Evolutionary conservation across 2,888 invertebrate species (phyloP).

Genomic region (Oligia latruncula): DNA sequence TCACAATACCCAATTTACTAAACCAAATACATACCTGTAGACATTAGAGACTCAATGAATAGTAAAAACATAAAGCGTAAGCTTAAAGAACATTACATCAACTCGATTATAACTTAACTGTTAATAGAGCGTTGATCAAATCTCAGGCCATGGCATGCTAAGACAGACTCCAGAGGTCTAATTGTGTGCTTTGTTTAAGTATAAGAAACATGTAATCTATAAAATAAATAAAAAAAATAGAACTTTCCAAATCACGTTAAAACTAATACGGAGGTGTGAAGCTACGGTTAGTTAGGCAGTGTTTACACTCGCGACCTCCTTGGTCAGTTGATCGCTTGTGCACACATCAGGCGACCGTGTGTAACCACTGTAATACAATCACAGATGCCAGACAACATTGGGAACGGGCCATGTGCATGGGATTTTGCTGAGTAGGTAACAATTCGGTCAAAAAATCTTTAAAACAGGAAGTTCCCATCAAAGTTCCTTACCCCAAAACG

Average conservation of each 20-base stretch:
- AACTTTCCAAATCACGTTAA: constrained; percentile 49
- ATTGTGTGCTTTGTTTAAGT: too few species aligned
- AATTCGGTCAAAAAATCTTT: neutral
- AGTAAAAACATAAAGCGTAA: too few species aligned
- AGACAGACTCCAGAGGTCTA: too few species aligned
- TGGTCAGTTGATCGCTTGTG: constrained; percentile 84
- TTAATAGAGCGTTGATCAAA: too few species aligned
- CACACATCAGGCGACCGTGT: constrained; percentile 77
- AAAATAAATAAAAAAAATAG: too few species aligned
- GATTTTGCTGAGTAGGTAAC: neutral
- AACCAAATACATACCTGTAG: too few species aligned
- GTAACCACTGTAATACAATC: constrained; percentile 79
- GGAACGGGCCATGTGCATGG: constrained; percentile 48
- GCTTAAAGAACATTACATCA: too few species aligned
- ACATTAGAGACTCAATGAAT: too few species aligned
- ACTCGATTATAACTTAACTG: too few species aligned
- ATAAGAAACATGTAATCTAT: too few species aligned
- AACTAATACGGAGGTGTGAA: constrained; percentile 65
- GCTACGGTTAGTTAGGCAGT: constrained; percentile 85
- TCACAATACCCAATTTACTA: too few species aligned
- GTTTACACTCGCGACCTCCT: constrained; percentile 76
- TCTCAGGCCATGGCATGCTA: too few species aligned
- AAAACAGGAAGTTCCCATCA: constrained; percentile 42
- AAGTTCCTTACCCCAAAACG: constrained; percentile 28
- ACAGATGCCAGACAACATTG: constrained; percentile 59